Conservation (phyloP, 2,888 invertebrate genomes). For the Tortricodes alternella region DNA sequence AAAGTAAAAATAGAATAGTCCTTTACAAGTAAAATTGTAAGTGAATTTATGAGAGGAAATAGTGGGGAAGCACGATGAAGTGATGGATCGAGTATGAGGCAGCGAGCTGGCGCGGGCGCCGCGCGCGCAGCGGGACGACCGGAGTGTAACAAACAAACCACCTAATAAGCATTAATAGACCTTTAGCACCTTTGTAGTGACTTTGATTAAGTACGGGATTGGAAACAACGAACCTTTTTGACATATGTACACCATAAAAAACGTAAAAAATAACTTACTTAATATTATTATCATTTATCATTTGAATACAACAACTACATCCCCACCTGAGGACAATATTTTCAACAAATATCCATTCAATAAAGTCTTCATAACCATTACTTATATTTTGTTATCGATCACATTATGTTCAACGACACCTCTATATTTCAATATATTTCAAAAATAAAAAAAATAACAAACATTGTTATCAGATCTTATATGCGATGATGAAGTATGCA, state of each 20-base stretch:
- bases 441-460: conserved; percentile 68
- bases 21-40: not conserved
- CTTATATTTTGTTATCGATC: conserved; percentile 70
- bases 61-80: not conserved
- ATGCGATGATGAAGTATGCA: conserved; percentile 50
- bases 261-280: conserved; percentile 84
- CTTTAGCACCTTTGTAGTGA: conserved; percentile 79
- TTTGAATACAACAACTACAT: conserved; percentile 82
- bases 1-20: too few species aligned
- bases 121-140: conserved; percentile 1
- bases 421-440: conserved; percentile 66
- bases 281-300: conserved; percentile 80
- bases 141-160: conserved; percentile 48
- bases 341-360: conserved; percentile 79
- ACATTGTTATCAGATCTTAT: conserved; percentile 57
- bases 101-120: conserved; percentile 7
- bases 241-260: conserved; percentile 80
- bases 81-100: conserved; percentile 3
- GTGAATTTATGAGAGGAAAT: not conserved
- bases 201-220: conserved; percentile 69
- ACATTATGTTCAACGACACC: conserved; percentile 82
- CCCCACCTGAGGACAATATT: conserved; percentile 76
- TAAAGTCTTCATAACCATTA: conserved; percentile 80
- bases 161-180: conserved; percentile 79
- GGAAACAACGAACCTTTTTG: conserved; percentile 76